Conservation (phyloP, 2,113 vertebrate species). For the Tichodroma muraria region DNA sequence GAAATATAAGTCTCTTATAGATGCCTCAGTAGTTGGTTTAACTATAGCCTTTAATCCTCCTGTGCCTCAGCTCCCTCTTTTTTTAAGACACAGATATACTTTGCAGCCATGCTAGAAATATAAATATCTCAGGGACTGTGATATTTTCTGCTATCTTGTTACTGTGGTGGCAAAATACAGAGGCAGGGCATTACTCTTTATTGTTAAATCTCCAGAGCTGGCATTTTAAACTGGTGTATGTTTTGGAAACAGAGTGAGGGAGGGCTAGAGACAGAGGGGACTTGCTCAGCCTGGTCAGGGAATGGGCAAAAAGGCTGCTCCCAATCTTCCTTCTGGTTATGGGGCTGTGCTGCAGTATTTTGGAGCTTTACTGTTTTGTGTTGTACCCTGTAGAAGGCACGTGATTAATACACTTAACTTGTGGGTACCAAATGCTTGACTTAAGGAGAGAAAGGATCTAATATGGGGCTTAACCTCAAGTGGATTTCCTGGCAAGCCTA, state of each 20-base stretch:
- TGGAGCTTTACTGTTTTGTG: background rate
- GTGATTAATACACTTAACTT: background rate
- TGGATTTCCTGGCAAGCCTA: background rate
- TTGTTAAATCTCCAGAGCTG: background rate
- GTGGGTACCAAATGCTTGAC: background rate
- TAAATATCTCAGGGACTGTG: background rate
- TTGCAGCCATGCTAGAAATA: background rate
- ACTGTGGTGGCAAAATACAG: background rate
- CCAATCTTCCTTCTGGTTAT: background rate
- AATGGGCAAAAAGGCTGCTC: background rate
- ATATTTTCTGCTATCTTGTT: background rate
- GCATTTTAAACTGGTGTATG: background rate
- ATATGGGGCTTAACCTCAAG: background rate
- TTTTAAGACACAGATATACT: background rate
- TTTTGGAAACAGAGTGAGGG: background rate
- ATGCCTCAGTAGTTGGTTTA: background rate
- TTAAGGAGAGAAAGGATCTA: background rate
- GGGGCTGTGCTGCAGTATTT: accelerated
- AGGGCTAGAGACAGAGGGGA: background rate
- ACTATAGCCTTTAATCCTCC: background rate
- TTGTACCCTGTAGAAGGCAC: background rate
- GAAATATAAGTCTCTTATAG: background rate
- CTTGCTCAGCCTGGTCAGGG: background rate
- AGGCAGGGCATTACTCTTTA: background rate
- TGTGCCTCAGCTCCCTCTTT: background rate